Percentiles rank a stretch among this genome's conserved stretches.
Evolutionary conservation across 2,113 vertebrate species (phyloP).

Genomic region (Felis chaus): DNA sequence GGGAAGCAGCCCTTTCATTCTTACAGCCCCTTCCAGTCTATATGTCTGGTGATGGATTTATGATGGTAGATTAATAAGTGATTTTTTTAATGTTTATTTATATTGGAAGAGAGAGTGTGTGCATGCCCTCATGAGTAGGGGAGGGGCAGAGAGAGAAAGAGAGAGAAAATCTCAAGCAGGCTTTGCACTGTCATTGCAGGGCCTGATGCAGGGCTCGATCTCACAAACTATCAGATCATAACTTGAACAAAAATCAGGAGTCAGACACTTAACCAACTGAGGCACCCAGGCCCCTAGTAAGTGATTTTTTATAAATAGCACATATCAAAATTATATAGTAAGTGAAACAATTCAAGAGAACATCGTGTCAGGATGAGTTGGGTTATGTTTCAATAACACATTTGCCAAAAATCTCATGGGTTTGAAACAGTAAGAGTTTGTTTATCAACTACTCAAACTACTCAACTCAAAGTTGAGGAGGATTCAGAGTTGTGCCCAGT

Average conservation of each 20-base stretch:
- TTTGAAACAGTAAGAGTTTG: background rate
- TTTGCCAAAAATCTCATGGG: background rate
- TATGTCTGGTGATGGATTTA: background rate
- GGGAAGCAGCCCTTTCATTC: no score
- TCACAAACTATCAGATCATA: no score
- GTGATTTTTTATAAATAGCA: background rate
- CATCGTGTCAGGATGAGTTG: background rate
- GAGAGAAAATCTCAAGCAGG: no score
- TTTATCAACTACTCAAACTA: background rate
- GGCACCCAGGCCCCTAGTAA: background rate
- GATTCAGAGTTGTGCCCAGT: background rate
- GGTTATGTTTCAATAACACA: background rate
- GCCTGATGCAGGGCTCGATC: no score
- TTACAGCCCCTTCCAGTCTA: background rate
- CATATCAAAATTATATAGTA: background rate
- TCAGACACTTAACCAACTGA: no score
- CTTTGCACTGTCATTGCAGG: no score
- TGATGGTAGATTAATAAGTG: background rate
- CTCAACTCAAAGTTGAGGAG: background rate
- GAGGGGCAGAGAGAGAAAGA: no score
- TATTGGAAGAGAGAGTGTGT: no score
- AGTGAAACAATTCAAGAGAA: background rate
- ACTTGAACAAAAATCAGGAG: no score
- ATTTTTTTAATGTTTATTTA: background rate
- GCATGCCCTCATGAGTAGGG: no score